Conservation (phyloP, 2,797 vertebrate genomes). For the Gymnothorax javanicus region DNA sequence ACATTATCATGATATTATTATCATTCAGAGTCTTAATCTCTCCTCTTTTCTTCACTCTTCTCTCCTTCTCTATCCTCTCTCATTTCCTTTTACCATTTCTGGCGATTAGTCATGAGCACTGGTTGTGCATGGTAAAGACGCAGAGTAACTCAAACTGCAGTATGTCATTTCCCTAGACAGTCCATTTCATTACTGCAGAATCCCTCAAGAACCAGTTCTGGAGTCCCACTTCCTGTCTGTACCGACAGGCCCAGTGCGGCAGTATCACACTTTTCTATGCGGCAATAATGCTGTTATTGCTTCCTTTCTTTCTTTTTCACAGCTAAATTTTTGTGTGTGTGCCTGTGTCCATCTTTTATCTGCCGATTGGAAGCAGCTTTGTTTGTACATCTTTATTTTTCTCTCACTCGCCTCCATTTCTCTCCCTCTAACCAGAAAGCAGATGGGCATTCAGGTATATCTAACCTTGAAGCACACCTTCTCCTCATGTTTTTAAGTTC, state of each 20-base stretch:
- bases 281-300: not conserved
- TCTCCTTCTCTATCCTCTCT: not conserved
- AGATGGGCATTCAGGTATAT: not conserved
- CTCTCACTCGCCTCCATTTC: not conserved
- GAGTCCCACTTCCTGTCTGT: not conserved
- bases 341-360: not conserved
- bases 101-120: not conserved
- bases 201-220: not conserved
- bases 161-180: not conserved
- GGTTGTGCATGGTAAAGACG: not conserved
- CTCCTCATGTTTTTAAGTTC: not conserved
- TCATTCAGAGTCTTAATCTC: not conserved
- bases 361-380: not conserved
- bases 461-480: not conserved
- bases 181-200: not conserved
- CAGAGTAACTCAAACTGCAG: not conserved
- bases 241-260: constrained; percentile 10
- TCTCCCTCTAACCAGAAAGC: not conserved
- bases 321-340: not conserved
- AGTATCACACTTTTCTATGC: constrained; percentile 4
- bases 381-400: not conserved
- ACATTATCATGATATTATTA: not conserved
- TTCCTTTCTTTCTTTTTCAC: not conserved
- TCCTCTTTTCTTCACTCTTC: not conserved
- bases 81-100: not conserved